Conservation (phyloP, 2,797 vertebrate genomes). For the Brotula barbata region DNA sequence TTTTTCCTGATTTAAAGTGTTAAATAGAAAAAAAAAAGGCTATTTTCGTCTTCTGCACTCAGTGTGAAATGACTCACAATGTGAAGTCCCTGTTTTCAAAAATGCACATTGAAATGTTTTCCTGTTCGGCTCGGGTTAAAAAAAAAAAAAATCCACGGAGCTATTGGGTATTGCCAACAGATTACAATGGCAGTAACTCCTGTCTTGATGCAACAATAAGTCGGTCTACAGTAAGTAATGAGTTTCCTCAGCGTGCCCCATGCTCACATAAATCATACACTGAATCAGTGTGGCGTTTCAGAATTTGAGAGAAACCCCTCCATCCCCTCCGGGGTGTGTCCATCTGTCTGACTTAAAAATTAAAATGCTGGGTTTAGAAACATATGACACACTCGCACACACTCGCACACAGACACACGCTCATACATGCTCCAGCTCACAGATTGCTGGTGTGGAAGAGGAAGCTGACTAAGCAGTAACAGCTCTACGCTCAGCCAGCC, state of each 20-base stretch:
- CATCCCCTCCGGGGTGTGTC: slow-evolving; percentile 48
- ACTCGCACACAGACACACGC: slow-evolving; percentile 9
- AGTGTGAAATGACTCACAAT: slow-evolving; percentile 1
- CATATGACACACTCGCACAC: slow-evolving; percentile 45
- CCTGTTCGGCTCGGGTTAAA: slow-evolving; percentile 17
- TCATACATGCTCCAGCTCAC: slow-evolving; percentile 28
- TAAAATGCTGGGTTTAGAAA: slow-evolving; percentile 56
- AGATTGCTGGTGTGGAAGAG: slow-evolving; percentile 50
- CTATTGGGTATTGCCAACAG: slow-evolving; percentile 2
- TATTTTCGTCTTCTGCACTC: background rate
- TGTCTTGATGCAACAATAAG: slow-evolving; percentile 1
- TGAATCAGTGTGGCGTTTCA: slow-evolving; percentile 34
- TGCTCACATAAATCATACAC: slow-evolving; percentile 37
- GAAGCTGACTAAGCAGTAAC: slow-evolving; percentile 69
- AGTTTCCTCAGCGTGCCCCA: slow-evolving; percentile 28
- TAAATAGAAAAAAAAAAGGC: too few species aligned
- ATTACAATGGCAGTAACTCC: slow-evolving; percentile 16
- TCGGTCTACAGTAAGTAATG: slow-evolving; percentile 6
- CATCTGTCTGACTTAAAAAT: slow-evolving; percentile 61
- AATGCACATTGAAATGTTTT: slow-evolving; percentile 21
- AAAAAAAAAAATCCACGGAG: background rate
- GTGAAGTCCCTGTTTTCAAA: slow-evolving; percentile 18
- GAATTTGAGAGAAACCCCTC: slow-evolving; percentile 35
- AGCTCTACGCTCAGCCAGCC: slow-evolving; percentile 56
- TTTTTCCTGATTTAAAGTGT: too few species aligned